These are phyloP conservation scores for Remorina albescens DNA, from an alignment of 2,797 vertebrate genomes.

Conservation along the genomic window DNA sequence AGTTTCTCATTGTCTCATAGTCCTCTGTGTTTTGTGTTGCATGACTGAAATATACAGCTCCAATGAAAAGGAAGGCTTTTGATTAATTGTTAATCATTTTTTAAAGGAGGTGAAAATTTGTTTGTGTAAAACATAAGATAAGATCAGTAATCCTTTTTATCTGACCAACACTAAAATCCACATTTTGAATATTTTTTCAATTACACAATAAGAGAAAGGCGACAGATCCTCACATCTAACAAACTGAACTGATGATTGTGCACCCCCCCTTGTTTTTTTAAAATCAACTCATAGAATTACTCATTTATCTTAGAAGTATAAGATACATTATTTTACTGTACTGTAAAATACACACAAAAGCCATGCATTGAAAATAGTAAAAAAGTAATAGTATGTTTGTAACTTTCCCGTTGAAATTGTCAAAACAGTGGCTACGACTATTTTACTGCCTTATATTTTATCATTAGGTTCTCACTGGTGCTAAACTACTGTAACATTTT, in stretches of 20 bases:
- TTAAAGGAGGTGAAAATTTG: background rate
- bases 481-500: too few species aligned
- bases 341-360: too few species aligned
- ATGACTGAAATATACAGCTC: conserved; percentile 6
- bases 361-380: too few species aligned
- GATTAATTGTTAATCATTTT: background rate
- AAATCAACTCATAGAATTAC: background rate
- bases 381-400: too few species aligned
- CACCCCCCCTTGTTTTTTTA: too few species aligned
- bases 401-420: too few species aligned
- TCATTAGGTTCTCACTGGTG: too few species aligned
- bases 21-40: conserved; percentile 28
- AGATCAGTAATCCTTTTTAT: too few species aligned
- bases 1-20: conserved; percentile 15
- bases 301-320: background rate
- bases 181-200: background rate
- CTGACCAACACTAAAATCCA: background rate
- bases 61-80: background rate
- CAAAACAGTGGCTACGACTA: too few species aligned
- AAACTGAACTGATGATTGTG: background rate
- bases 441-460: too few species aligned
- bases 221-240: background rate
- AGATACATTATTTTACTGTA: background rate
- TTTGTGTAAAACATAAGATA: background rate
- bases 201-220: background rate